Base-by-base conservation (phyloP, 2,113 vertebrate species). In the Pyrgilauda ruficollis region DNA sequence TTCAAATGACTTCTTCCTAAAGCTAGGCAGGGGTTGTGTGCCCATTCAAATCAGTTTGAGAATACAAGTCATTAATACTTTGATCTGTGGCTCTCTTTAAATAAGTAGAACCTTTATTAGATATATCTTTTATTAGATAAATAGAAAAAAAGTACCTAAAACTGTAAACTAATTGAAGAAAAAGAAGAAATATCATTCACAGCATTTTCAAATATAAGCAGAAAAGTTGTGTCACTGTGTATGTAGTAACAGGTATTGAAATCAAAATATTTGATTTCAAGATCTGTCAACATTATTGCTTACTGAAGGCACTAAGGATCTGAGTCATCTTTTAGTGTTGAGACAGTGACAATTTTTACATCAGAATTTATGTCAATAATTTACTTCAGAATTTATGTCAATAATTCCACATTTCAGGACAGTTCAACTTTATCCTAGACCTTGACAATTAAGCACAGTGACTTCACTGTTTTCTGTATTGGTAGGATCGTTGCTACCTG, bases 401-500 rank as follows among this genome's bases (percentile, higher is more conserved):
- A 1, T 68, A 64, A 66, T 53, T 69, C 50, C 37, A 69, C 12
- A 19, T 52, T 66, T 83, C 41, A 41, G 53, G 63, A 52, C 14
- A 80, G 20, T 67, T 63, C 72, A n/a, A 53, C 31, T 37, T 62
- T 58, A 12, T 74, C 15, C 22, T 58, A 46, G 66, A 44, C 22
- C 21, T 8, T 46, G n/a, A 41, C 55, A 91, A 41, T 52, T 61
- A 37, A 66, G 31, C n/a, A 11, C 20, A 15, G 22, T 93, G 62
- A 88, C 41, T 15, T 90, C 17, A 3, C 56, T 84, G 16, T 92
- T 20, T 69, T 96, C 80, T 91, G 0, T 84, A 11, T 75, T 92
- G 13, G 7, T 87, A 99, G 99, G 97, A 98, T 99, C 3, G 49
- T 99, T 58, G 68, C 96, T 49, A 95, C 94, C 46, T 98, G 99